Evolutionary conservation across 2,113 vertebrate species (phyloP).

Genomic region (Toxotes jaculatrix): DNA sequence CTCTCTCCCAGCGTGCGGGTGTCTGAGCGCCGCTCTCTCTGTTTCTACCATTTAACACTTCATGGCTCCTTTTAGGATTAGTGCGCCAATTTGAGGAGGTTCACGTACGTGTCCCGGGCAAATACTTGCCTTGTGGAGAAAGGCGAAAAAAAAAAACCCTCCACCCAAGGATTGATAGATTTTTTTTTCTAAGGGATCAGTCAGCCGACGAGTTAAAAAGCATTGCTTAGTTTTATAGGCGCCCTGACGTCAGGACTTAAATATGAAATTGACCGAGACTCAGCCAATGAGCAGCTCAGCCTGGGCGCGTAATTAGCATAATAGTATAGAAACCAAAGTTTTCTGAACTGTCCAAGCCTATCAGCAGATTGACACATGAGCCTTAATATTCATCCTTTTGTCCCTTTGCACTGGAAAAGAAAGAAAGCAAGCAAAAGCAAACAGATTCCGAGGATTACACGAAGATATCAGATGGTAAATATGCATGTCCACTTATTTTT

Average conservation of each 20-base stretch:
- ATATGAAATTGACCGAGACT: constrained; percentile 90
- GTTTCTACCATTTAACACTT: constrained; percentile 89
- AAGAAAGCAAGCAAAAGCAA: constrained; percentile 7
- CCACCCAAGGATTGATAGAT: constrained; percentile 85
- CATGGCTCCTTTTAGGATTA: constrained; percentile 88
- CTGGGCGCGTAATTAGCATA: constrained; percentile 91
- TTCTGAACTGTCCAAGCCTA: constrained; percentile 86
- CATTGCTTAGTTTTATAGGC: constrained; percentile 97
- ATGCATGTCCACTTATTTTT: background rate
- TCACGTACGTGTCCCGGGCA: constrained; percentile 85
- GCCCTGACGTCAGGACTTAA: constrained; percentile 92
- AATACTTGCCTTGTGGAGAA: constrained; percentile 82
- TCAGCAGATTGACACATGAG: constrained; percentile 89
- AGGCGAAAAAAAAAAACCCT: constrained; percentile 70
- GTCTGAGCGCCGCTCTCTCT: constrained; percentile 83
- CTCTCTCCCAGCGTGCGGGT: constrained; percentile 87
- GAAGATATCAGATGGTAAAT: constrained; percentile 25
- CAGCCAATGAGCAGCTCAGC: constrained; percentile 88
- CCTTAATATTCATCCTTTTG: constrained; percentile 76
- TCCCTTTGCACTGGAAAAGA: constrained; percentile 9
- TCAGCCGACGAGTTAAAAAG: constrained; percentile 97
- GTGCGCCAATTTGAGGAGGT: constrained; percentile 85
- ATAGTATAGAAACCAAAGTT: constrained; percentile 92
- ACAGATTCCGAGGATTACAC: background rate
- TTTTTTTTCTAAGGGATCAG: constrained; percentile 87